Conservation (phyloP, 2,113 vertebrate species). For the Tragelaphus scriptus region DNA sequence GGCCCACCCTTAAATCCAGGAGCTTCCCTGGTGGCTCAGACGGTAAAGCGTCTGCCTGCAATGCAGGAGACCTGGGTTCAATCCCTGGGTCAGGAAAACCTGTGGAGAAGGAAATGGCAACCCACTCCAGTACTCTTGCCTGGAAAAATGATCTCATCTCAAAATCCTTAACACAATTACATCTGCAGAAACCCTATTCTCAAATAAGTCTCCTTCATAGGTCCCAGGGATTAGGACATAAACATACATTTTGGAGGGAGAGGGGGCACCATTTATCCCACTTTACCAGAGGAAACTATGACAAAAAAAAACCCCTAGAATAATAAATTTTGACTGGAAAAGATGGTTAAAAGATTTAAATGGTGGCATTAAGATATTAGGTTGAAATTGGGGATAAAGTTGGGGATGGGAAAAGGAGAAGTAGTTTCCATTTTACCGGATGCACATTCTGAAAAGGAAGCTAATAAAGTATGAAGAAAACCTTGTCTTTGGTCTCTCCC, state of each 20-base stretch:
- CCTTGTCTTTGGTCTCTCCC: not conserved
- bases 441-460: not conserved
- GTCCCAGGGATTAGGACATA: not conserved
- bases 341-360: not conserved
- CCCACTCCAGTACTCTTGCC: no score
- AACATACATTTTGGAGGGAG: not conserved
- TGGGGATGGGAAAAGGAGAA: not conserved
- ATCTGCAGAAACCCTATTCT: not conserved
- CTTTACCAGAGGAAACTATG: not conserved
- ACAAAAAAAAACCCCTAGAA: not conserved
- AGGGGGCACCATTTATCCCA: not conserved
- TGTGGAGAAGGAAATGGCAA: no score
- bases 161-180: not conserved
- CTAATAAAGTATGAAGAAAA: not conserved
- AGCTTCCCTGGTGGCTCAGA: no score
- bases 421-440: not conserved
- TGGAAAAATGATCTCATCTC: not conserved
- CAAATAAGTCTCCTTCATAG: not conserved
- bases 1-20: no score
- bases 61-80: rapidly evolving
- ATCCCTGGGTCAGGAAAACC: rapidly evolving
- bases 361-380: not conserved
- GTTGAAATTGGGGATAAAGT: not conserved
- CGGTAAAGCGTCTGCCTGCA: no score
- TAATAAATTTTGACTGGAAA: not conserved